Conservation (phyloP, 2,113 vertebrate species). For the Tringa solitaria region DNA sequence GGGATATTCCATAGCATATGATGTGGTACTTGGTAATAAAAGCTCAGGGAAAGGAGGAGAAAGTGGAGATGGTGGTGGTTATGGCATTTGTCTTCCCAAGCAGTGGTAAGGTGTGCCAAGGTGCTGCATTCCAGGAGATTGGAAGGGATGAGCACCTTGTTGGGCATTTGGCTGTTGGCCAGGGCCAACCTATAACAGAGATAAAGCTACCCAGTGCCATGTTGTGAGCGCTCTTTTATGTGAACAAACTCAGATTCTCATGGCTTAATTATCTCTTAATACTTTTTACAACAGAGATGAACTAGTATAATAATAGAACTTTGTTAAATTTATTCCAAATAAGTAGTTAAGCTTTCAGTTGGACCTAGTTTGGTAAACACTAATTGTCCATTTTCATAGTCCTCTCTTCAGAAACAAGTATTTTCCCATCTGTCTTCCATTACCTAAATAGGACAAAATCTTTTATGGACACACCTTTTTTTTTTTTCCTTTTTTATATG, state of each 20-base stretch:
- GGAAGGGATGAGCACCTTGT: not conserved
- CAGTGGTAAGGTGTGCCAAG: not conserved
- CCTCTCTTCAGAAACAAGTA: not conserved
- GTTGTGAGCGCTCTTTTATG: too few species aligned
- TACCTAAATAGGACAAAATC: not conserved
- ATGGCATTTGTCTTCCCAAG: not conserved
- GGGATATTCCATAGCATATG: not conserved
- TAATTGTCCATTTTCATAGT: not conserved
- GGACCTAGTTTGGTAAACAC: not conserved
- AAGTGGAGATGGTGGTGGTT: not conserved
- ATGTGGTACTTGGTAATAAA: not conserved
- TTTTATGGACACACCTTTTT: not conserved
- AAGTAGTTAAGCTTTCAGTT: not conserved
- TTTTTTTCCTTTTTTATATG: not conserved
- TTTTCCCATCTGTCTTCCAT: not conserved
- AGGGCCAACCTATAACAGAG: not conserved
- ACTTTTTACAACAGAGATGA: not conserved
- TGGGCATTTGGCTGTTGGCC: not conserved
- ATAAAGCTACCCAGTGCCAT: not conserved
- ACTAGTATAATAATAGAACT: not conserved
- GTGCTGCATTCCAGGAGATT: not conserved
- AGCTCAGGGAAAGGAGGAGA: not conserved
- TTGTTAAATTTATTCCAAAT: not conserved
- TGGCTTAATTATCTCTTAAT: too few species aligned
- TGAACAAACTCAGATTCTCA: too few species aligned